These are phyloP conservation scores for Holcopasites calliopsidis DNA, from an alignment of 1,140 invertebrate species.

Conservation along the genomic window DNA sequence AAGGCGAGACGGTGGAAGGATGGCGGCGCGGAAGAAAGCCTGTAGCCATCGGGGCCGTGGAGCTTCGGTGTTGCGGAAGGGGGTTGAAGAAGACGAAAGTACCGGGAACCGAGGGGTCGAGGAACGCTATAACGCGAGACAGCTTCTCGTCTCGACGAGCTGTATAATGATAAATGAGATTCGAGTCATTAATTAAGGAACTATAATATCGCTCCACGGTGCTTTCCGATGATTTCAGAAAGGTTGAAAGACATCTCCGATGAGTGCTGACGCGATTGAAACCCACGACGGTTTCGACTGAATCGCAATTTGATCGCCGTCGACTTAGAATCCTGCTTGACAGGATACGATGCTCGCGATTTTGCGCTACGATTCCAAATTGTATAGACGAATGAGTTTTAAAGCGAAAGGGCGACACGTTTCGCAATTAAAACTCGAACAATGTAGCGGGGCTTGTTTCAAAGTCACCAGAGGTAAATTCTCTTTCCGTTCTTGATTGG, in stretches of 20 bases:
- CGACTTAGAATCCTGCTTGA: no score
- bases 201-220: conserved; percentile 12
- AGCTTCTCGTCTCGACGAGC: background rate
- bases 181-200: conserved; percentile 70
- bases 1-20: conserved; percentile 46
- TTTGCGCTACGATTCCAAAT: no score
- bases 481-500: background rate
- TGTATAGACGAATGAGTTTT: no score
- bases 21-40: background rate
- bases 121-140: conserved; percentile 5
- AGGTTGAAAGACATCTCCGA: conserved; percentile 26
- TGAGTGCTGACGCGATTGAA: no score
- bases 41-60: conserved; percentile 1
- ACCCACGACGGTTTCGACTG: no score
- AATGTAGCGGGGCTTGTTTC: background rate
- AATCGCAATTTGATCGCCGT: no score
- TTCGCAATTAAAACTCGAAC: background rate
- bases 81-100: background rate
- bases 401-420: no score
- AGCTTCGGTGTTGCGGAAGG: background rate
- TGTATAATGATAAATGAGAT: conserved; percentile 70
- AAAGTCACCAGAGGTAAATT: background rate
- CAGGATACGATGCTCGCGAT: no score
- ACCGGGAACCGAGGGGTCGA: background rate
- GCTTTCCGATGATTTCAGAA: conserved; percentile 34